Conservation (phyloP, 2,888 invertebrate species). For the Caenorhabditis panamensis region DNA sequence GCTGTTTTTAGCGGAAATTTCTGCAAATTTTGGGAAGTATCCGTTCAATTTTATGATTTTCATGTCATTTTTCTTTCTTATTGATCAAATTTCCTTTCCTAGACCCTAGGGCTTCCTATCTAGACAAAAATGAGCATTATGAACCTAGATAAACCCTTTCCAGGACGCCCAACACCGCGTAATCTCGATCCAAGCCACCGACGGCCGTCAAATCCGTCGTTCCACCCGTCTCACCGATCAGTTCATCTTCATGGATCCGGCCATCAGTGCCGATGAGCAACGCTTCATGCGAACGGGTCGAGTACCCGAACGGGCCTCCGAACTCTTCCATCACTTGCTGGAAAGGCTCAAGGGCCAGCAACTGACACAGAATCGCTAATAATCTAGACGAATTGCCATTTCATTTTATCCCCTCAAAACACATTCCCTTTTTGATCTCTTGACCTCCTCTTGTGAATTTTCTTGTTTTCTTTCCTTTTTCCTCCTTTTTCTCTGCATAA, state of each 20-base stretch:
- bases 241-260: slow-evolving; percentile 55
- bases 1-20: no score
- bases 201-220: slow-evolving; percentile 42
- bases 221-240: slow-evolving; percentile 29
- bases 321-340: slow-evolving; percentile 24
- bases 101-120: no score
- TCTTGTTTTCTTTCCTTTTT: slow-evolving; percentile 8
- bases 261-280: slow-evolving; percentile 21
- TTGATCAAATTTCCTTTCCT: no score
- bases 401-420: neutral
- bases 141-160: no score
- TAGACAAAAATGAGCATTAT: no score
- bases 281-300: slow-evolving; percentile 28
- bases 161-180: slow-evolving; percentile 10
- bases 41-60: no score
- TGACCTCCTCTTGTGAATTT: slow-evolving; percentile 8
- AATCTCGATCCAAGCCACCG: slow-evolving; percentile 30
- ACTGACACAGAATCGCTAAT: neutral
- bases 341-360: neutral
- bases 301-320: slow-evolving; percentile 44
- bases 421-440: slow-evolving; percentile 15
- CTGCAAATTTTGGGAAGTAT: no score
- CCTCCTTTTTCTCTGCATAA: slow-evolving; percentile 17
- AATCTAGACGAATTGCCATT: neutral
- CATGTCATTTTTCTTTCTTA: no score